Evolutionary conservation across 2,888 invertebrate species (phyloP), one percentile per base, ranked within the genome.

Genomic region (Macaria liturata): DNA sequence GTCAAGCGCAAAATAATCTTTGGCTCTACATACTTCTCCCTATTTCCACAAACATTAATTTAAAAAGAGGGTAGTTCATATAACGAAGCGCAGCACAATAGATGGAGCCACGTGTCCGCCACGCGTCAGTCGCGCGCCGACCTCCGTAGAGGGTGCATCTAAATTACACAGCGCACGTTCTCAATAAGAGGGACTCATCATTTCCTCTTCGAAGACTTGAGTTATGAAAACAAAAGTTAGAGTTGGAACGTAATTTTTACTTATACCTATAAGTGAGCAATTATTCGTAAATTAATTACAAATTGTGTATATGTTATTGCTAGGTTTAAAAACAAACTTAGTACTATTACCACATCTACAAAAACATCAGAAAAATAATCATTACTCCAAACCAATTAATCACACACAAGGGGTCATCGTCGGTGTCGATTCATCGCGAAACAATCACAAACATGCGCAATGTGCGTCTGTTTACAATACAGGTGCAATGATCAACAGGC

Each of bases 11-110:
- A 37, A 37, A 37, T 37, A 37, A 6, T 37, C 34, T 7, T 37
- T 3, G 34, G 1, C 3, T 37, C 34, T 37, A 37, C 34, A 3
- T 20, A n/a, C 20, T 20, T 20, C 34, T 7, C 34, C 7, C 34
- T 37, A 37, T 1, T 4, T 4, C 3, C n/a, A 9, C 9, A 20
- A 55, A 39, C 42, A 46, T 47, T 44, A 51, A 31, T 8, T 54
- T 51, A 54, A 57, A 52, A 60, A 53, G 60, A 63, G 60, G 65
- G 67, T 67, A 60, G 62, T 69, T 62, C n/a, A 37, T 76, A 75
- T 82, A 86, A 86, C 78, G 76, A 37, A 3, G 80, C 76, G 67
- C 72, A 48, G 66, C 64, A 83, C 82, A 88, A 86, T 80, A 87
- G 86, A 78, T 75, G 81, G 69, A 78, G 81, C 74, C 85, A 81